Percentiles rank a stretch among this genome's conserved stretches.
phyloP scores from a whole-genome alignment of 2,797 vertebrate species.

The Syngnathus acus region DNA sequence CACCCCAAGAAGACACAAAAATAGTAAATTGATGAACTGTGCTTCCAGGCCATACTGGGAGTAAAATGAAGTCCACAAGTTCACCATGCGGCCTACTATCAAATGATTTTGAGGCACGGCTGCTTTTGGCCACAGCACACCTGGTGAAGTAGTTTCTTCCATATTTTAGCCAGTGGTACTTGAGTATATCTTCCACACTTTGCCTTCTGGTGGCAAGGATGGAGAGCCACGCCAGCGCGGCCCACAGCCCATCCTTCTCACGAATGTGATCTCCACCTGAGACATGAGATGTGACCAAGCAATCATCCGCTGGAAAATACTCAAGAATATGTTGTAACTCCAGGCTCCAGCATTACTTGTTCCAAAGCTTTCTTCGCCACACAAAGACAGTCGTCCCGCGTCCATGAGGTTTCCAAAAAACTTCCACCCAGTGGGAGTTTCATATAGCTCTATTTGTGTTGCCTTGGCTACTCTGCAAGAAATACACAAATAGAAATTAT shows the following conservation, averaged over 20 bases:
- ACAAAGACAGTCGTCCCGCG: conserved; percentile 88
- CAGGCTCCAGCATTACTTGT: conserved; percentile 64
- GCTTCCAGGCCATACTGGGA: too few species aligned
- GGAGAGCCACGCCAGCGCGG: conserved; percentile 93
- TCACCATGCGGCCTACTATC: not conserved
- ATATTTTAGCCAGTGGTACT: conserved; percentile 90
- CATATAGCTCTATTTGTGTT: conserved; percentile 92
- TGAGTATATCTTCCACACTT: conserved; percentile 88
- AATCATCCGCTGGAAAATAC: not conserved
- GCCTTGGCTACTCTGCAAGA: conserved; percentile 85
- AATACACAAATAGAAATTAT: conserved; percentile 12
- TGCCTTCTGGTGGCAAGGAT: conserved; percentile 83
- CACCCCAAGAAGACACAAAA: too few species aligned
- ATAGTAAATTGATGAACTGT: too few species aligned
- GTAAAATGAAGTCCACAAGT: not conserved
- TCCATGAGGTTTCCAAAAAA: conserved; percentile 98
- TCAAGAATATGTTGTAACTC: not conserved
- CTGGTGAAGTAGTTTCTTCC: conserved; percentile 96
- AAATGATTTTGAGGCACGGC: not conserved
- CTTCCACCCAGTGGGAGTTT: conserved; percentile 94
- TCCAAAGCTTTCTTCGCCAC: conserved; percentile 95
- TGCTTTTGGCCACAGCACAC: conserved; percentile 46
- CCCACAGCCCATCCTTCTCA: conserved; percentile 96
- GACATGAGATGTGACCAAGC: not conserved
- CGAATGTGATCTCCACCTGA: conserved; percentile 93